phyloP scores from a whole-genome alignment of 1,140 invertebrate genomes.

The Temnothorax longispinosus region DNA sequence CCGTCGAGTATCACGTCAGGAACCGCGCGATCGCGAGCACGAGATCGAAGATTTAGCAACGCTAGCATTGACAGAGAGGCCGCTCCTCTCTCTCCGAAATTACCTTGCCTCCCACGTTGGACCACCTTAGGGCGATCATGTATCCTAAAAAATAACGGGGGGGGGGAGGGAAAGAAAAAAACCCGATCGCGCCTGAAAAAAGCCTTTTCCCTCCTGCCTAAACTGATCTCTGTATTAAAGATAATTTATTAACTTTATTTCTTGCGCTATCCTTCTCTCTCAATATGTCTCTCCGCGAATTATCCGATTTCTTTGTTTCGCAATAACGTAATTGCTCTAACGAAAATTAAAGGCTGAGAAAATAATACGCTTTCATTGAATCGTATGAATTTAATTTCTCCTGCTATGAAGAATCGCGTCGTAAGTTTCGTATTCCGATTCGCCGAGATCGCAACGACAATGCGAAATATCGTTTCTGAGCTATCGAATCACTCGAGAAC shows the following conservation, averaged over 20 bases:
- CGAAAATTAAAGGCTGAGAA: not conserved
- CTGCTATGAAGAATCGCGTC: not conserved
- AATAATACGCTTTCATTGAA: not conserved
- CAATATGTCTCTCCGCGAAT: not conserved
- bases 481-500: not conserved
- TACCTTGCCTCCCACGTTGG: constrained; percentile 84
- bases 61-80: constrained; percentile 84
- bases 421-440: not conserved
- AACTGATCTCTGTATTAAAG: not conserved
- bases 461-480: not conserved
- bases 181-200: not conserved
- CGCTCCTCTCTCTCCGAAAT: constrained; percentile 84
- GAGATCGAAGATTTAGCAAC: constrained; percentile 49
- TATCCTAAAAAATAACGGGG: constrained; percentile 33
- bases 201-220: not conserved
- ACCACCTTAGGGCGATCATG: constrained; percentile 73
- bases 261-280: constrained; percentile 1
- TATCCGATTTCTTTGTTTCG: not conserved
- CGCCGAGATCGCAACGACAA: not conserved
- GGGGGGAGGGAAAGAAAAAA: not conserved
- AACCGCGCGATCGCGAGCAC: constrained; percentile 26
- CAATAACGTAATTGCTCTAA: not conserved
- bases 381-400: too few relatives aligned
- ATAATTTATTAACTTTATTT: not conserved
- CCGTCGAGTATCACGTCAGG: constrained; percentile 20